Conservation (phyloP, 1,140 invertebrate species). For the Zaprionus taronus region DNA sequence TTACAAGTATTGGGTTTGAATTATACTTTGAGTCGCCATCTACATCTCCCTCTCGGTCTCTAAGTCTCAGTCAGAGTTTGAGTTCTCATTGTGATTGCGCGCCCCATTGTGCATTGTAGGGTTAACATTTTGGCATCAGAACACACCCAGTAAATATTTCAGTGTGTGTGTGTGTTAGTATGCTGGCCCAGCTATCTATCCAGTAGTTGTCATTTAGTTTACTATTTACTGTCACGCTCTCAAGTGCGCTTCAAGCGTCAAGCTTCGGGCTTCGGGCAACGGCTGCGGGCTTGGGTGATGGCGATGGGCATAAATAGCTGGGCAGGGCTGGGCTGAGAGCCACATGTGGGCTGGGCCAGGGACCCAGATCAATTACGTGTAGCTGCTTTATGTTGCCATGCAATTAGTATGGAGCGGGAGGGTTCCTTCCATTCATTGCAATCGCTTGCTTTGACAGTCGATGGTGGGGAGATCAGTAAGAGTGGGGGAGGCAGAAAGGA, state of each 20-base stretch:
- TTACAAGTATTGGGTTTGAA: slow-evolving; percentile 44
- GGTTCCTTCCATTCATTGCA: too few species aligned
- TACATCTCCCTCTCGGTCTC: background rate
- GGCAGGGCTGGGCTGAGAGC: slow-evolving; percentile 20
- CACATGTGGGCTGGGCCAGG: slow-evolving; percentile 50
- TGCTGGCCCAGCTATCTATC: slow-evolving; percentile 63
- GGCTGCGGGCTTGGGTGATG: slow-evolving; percentile 9
- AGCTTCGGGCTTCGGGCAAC: background rate
- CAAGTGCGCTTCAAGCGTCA: slow-evolving; percentile 66
- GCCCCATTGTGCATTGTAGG: slow-evolving; percentile 50
- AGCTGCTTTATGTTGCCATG: slow-evolving; percentile 29
- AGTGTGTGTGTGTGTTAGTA: slow-evolving; percentile 30
- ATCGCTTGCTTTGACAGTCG: too few species aligned
- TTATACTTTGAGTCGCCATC: background rate
- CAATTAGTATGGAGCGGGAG: slow-evolving; percentile 13
- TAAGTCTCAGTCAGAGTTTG: slow-evolving; percentile 3
- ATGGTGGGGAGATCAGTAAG: background rate
- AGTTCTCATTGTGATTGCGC: slow-evolving; percentile 36
- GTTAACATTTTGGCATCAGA: slow-evolving; percentile 77
- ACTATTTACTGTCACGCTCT: slow-evolving; percentile 81
- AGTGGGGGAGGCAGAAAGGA: background rate
- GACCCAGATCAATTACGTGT: slow-evolving; percentile 30
- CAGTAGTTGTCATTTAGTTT: slow-evolving; percentile 81
- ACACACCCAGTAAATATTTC: slow-evolving; percentile 67
- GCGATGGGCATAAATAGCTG: slow-evolving; percentile 42